Base-by-base conservation (phyloP, 2,113 vertebrate species). In the Elachura formosa region DNA sequence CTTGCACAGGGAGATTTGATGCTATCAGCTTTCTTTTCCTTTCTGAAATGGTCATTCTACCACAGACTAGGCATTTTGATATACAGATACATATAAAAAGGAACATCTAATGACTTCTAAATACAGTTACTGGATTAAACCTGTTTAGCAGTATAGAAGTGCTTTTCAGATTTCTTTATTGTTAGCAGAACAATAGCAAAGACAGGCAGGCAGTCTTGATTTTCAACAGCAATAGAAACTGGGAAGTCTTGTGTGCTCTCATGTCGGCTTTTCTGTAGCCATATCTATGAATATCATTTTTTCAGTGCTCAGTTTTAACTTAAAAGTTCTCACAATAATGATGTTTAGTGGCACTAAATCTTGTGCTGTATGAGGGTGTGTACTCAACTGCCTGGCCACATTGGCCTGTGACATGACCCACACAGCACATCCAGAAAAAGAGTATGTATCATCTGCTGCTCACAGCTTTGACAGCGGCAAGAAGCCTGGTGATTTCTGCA, bases 351-450 rank as follows among this genome's bases (percentile, higher is more conserved):
- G n/a, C 40, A 41, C 31, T 82, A 26, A 62, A n/a, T 74, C 29
- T 77, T 11, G 1, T 54, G 68, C 38, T 75, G 6, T 23, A 5
- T 52, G 62, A 67, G 33, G 34, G 3, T 58, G 3, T 54, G 14
- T 58, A 9, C 25, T 52, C 26, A 66, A 1, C 18, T 85, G 8
- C 51, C 38, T 79, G 33, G 14, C 20, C 31, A 22, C 19, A 4
- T 23, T 1, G 6, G n/a, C 29, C n/a, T 64, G 21, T 75, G 61
- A 15, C 49, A 34, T 0, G 0, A 43, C 22, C 51, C n/a, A 10
- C n/a, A 10, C 18, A 54, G 45, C 12, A 7, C 16, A 21, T 16
- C 14, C 45, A 52, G 48, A 40, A 52, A 43, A 78, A 34, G 28
- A 19, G 11, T 16, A 5, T 76, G 1, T 41, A 4, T 63, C 18